Conservation (phyloP, 2,888 invertebrate genomes). For the Chaitophorus viminalis region DNA sequence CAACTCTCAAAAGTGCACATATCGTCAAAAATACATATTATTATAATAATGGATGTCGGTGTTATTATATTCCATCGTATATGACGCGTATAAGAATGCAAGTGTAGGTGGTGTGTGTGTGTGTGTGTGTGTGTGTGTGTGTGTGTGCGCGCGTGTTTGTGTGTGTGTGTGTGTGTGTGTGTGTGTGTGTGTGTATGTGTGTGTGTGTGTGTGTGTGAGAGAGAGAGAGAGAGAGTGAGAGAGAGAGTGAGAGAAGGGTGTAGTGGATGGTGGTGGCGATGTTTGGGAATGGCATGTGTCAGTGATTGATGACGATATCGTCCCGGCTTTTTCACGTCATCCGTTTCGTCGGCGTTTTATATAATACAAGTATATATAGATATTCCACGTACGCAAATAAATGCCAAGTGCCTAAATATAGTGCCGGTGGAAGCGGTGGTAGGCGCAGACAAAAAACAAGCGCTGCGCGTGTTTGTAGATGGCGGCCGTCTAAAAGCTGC, state of each 20-base stretch:
- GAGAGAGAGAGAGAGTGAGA: too few species aligned
- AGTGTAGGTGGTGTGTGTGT: background rate
- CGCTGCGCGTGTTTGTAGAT: slow-evolving; percentile 36
- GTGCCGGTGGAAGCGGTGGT: background rate
- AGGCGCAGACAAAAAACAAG: slow-evolving; percentile 38
- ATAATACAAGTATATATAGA: slow-evolving; percentile 37
- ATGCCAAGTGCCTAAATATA: slow-evolving; percentile 8
- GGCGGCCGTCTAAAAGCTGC: slow-evolving; percentile 50
- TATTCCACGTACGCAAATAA: slow-evolving; percentile 31
- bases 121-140: too few species aligned
- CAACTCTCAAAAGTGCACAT: slow-evolving; percentile 51
- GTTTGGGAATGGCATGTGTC: slow-evolving; percentile 51
- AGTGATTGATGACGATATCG: slow-evolving; percentile 60
- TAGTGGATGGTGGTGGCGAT: background rate
- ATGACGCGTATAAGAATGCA: background rate
- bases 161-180: background rate
- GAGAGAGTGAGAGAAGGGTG: background rate
- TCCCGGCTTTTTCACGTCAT: slow-evolving; percentile 40
- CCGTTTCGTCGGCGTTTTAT: slow-evolving; percentile 47
- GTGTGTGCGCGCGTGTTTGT: background rate
- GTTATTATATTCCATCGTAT: slow-evolving; percentile 13
- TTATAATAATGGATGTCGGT: slow-evolving; percentile 57
- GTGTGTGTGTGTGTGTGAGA: background rate
- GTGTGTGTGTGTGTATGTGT: background rate
- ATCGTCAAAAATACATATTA: slow-evolving; percentile 58